Evolutionary conservation across 2,797 vertebrate genomes (phyloP), one percentile per base, ranked within the genome.

Genomic region (Atherinosoma microstoma): DNA sequence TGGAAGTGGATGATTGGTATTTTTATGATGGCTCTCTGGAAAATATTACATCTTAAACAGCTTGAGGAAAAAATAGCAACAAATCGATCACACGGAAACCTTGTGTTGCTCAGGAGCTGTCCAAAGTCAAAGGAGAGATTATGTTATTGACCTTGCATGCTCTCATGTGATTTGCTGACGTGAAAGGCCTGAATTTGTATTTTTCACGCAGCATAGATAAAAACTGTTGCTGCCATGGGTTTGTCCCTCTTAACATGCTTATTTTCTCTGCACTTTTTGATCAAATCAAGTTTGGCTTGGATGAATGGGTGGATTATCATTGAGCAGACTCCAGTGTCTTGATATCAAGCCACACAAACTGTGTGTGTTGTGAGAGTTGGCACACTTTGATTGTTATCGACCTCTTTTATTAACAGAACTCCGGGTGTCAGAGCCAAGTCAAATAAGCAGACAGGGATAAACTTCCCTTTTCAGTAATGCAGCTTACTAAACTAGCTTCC

Each of bases 371-470:
- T 73, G 58, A 69, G 42, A 40, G 67, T 80, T 42, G 78, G 69
- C 85, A 74, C 70, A 45, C 80, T 80, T 66, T 53, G 80, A 78
- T 84, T 84, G 77, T 76, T 81, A 92, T 93, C 90, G 65, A 59
- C 69, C 70, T 76, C 68, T 74, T n/a, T 80, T 70, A 88, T 86
- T 76, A 84, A 81, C 73, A 76, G 75, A 77, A 27, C 60, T 80
- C 75, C 82, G 40, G 20, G 58, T 65, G 18, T 73, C 59, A 36
- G 24, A 76, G 92, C 90, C 92, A 94, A 93, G 78, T 76, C 79
- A 94, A 94, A 93, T 89, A 93, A 91, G 71, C 89, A 80, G 68
- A 83, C 64, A 1, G 15, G 45, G 76, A 84, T 84, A 81, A 83
- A 79, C 89, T 91, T 93, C 87, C 87, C 62, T 51, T 80, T 76